Conservation (phyloP, 2,113 vertebrate species). For the Struthidea cinerea region DNA sequence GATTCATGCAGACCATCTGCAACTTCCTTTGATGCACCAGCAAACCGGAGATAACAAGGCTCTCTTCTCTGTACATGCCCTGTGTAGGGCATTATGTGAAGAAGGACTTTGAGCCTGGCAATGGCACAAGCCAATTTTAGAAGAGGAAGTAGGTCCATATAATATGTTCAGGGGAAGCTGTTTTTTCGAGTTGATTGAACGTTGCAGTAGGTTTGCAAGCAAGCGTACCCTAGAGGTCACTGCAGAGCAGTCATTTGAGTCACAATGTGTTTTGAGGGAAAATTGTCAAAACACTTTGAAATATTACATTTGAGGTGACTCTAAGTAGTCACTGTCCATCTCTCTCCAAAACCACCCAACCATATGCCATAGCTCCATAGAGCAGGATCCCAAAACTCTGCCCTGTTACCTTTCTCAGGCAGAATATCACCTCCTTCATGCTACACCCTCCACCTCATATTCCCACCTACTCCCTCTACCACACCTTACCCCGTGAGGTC, state of each 20-base stretch:
- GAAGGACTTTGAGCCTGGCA: background rate
- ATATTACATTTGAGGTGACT: background rate
- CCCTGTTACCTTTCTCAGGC: background rate
- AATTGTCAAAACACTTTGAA: background rate
- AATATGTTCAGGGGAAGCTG: background rate
- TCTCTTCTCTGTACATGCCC: background rate
- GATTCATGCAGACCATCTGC: conserved; percentile 40
- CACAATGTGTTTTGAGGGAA: fast-evolving
- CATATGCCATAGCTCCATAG: background rate
- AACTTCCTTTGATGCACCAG: conserved; percentile 44
- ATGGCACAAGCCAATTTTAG: background rate
- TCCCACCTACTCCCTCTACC: background rate
- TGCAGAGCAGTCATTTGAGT: background rate
- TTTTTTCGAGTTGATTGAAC: background rate
- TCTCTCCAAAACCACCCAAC: background rate
- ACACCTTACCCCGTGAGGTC: background rate
- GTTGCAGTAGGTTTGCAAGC: background rate
- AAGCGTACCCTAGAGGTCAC: background rate
- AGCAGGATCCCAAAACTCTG: background rate
- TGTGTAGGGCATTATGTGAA: background rate
- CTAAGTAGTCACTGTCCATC: background rate
- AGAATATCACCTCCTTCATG: background rate
- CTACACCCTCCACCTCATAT: background rate
- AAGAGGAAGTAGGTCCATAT: background rate
- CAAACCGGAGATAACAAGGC: background rate